Evolutionary conservation across 2,113 vertebrate genomes (phyloP).

Genomic region (Danio rerio): GRCz12tu NC_133177.1:29517501-29518000

Average conservation of each 20-base stretch:
- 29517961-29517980: background rate
- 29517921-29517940: conserved; percentile 57
- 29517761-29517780: conserved; percentile 16
- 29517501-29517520: conserved; percentile 44
- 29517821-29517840: conserved; percentile 8
- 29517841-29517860: conserved; percentile 46
- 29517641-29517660: too few relatives aligned
- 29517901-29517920: conserved; percentile 48
- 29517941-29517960: conserved; percentile 38
- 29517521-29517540: conserved; percentile 52
- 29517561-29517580: conserved; percentile 66
- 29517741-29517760: conserved; percentile 10
- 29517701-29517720: conserved; percentile 25
- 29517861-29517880: conserved; percentile 53
- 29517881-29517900: conserved; percentile 51
- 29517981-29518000: background rate
- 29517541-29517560: conserved; percentile 52
- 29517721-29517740: conserved; percentile 24
- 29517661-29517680: background rate
- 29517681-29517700: background rate
- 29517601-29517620: background rate
- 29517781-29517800: conserved; percentile 44
- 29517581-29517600: conserved; percentile 69
- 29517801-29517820: conserved; percentile 42
- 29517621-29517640: background rate